These are phyloP conservation scores for Drosophila baimaii DNA, from an alignment of 1,140 invertebrate species.

Conservation along the genomic window DNA sequence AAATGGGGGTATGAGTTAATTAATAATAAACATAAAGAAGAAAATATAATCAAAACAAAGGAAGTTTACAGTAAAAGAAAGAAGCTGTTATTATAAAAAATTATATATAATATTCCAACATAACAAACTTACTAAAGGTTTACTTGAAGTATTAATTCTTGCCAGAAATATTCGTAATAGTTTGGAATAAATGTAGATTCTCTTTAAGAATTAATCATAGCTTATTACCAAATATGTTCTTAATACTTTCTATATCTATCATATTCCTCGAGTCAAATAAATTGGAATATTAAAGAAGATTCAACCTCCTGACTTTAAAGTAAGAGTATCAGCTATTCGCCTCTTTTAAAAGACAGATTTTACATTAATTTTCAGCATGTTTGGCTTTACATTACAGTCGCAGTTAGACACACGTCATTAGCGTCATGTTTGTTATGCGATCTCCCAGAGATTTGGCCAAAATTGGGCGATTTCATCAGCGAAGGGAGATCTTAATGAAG, in stretches of 20 bases:
- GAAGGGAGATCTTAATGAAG: slow-evolving; percentile 60
- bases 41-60: not conserved
- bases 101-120: not conserved
- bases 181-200: too few relatives aligned
- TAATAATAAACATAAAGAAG: too few relatives aligned
- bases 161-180: too few relatives aligned
- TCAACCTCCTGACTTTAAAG: not conserved
- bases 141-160: too few relatives aligned
- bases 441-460: slow-evolving; percentile 64
- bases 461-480: slow-evolving; percentile 65
- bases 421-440: slow-evolving; percentile 74
- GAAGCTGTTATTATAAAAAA: not conserved
- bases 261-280: too few relatives aligned
- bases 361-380: slow-evolving; percentile 18
- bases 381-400: slow-evolving; percentile 39
- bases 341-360: not conserved
- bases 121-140: too few relatives aligned
- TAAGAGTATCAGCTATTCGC: slow-evolving; percentile 18
- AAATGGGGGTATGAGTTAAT: not conserved
- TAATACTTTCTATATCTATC: too few relatives aligned
- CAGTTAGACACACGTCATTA: slow-evolving; percentile 66
- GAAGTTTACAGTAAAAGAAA: not conserved
- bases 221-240: too few relatives aligned
- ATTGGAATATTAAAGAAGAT: not conserved
- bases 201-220: too few relatives aligned